phyloP scores from a whole-genome alignment of 2,888 invertebrate species.

The Odontomyia ornata region DNA sequence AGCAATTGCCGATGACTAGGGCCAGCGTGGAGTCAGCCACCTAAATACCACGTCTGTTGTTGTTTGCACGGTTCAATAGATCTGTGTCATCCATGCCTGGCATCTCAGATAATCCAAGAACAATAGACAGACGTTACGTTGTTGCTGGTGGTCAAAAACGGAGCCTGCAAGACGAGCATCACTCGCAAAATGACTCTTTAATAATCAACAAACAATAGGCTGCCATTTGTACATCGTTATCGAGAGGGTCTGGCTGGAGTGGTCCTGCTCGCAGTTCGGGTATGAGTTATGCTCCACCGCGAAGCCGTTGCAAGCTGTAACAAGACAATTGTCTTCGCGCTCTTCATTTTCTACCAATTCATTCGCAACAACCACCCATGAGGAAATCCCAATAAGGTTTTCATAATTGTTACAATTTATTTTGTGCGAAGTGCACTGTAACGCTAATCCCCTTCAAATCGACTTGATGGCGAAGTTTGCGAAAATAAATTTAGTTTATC shows the following conservation, averaged over 20 bases:
- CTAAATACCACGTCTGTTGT: conserved; percentile 26
- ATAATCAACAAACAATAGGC: conserved; percentile 39
- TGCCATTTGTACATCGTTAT: conserved; percentile 33
- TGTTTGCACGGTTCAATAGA: conserved; percentile 38
- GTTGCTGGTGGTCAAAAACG: conserved; percentile 14
- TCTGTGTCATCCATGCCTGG: conserved; percentile 30
- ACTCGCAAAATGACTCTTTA: conserved; percentile 34
- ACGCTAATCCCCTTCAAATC: too few relatives aligned
- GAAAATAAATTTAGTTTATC: too few relatives aligned
- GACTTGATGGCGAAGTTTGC: too few relatives aligned
- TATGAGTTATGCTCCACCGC: not conserved
- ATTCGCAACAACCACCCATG: conserved; percentile 2
- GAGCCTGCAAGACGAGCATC: conserved; percentile 23
- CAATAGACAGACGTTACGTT: conserved; percentile 14
- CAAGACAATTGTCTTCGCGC: conserved; percentile 22
- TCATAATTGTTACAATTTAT: not conserved
- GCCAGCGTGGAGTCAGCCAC: not conserved
- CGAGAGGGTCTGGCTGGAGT: conserved; percentile 7
- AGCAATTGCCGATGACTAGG: not conserved
- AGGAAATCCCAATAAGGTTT: not conserved
- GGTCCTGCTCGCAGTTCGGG: not conserved
- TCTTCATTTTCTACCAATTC: conserved; percentile 22
- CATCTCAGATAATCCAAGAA: conserved; percentile 38
- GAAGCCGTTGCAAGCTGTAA: not conserved
- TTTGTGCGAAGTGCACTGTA: too few relatives aligned